phyloP scores from a whole-genome alignment of 2,113 vertebrate genomes.

The Thamnaconus septentrionalis region DNA sequence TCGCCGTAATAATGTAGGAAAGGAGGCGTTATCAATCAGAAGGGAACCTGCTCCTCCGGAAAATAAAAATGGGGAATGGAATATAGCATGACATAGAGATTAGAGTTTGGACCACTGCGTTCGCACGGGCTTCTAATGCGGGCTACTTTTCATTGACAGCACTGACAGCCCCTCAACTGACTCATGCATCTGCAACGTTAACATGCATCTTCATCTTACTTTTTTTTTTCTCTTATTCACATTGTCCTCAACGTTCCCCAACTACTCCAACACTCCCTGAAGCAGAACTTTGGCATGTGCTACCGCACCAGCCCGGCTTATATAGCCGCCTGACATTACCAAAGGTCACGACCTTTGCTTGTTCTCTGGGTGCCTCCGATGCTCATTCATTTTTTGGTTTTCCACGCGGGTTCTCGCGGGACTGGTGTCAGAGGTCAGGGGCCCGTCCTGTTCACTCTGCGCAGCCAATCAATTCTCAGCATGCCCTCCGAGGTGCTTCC shows the following conservation, averaged over 20 bases:
- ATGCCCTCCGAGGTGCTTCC: slow-evolving; percentile 56
- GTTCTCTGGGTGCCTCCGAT: slow-evolving; percentile 61
- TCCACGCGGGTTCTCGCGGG: slow-evolving; percentile 56
- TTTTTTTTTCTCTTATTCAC: background rate
- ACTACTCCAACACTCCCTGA: slow-evolving; percentile 4
- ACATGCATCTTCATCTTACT: slow-evolving; percentile 5
- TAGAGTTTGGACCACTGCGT: too few relatives aligned
- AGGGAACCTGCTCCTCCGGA: slow-evolving; percentile 51
- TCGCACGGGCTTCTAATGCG: too few relatives aligned
- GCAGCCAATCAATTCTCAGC: slow-evolving; percentile 50
- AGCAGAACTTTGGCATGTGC: slow-evolving; percentile 69
- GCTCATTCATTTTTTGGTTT: slow-evolving; percentile 64
- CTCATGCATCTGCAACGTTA: slow-evolving; percentile 7
- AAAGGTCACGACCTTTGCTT: slow-evolving; percentile 79
- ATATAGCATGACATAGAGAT: slow-evolving; percentile 34
- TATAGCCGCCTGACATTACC: slow-evolving; percentile 76
- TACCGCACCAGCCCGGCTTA: slow-evolving; percentile 66
- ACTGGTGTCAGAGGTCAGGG: slow-evolving; percentile 51
- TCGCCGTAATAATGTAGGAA: slow-evolving; percentile 45
- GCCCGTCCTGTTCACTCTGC: slow-evolving; percentile 44
- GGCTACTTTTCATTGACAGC: too few relatives aligned
- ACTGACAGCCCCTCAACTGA: slow-evolving; percentile 23
- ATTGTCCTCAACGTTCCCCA: too few relatives aligned
- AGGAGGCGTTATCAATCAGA: slow-evolving; percentile 35
- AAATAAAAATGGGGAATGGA: slow-evolving; percentile 33